Evolutionary conservation across 2,797 vertebrate genomes (phyloP).

Genomic region (Selene dorsalis): DNA sequence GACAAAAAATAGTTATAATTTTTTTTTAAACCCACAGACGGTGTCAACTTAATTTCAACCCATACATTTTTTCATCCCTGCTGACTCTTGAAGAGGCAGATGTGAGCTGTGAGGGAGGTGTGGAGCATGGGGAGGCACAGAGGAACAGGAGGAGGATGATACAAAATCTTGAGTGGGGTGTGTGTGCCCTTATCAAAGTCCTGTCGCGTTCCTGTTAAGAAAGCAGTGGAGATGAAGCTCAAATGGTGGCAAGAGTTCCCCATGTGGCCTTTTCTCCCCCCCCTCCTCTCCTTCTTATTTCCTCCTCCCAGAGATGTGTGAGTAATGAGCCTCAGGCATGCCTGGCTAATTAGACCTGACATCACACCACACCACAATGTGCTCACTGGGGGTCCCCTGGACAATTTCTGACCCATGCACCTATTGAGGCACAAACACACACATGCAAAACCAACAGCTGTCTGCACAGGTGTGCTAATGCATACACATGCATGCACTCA

Average conservation of each 20-base stretch:
- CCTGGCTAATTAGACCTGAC: slow-evolving; percentile 82
- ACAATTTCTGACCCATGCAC: slow-evolving; percentile 50
- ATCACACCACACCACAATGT: slow-evolving; percentile 76
- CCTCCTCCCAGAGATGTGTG: slow-evolving; percentile 66
- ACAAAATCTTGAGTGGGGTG: slow-evolving; percentile 51
- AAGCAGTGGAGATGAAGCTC: slow-evolving; percentile 55
- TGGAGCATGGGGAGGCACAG: slow-evolving; percentile 21
- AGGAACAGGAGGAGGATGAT: slow-evolving; percentile 48
- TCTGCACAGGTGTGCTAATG: not conserved
- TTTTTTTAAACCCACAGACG: slow-evolving; percentile 6
- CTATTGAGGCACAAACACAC: slow-evolving; percentile 42
- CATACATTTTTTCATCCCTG: slow-evolving; percentile 1
- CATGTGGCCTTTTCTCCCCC: slow-evolving; percentile 67
- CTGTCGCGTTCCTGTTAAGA: slow-evolving; percentile 48
- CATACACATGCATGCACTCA: slow-evolving; percentile 7
- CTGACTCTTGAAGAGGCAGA: slow-evolving; percentile 39
- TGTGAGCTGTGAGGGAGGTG: slow-evolving; percentile 26
- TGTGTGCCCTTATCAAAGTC: slow-evolving; percentile 75
- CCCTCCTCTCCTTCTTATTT: slow-evolving; percentile 35
- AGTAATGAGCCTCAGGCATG: slow-evolving; percentile 79
- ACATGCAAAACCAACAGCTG: too few relatives aligned
- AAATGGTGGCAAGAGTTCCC: slow-evolving; percentile 57
- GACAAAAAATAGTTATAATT: too few relatives aligned
- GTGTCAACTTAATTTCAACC: slow-evolving; percentile 35
- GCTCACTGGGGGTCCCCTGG: slow-evolving; percentile 50